Base-by-base conservation (phyloP, 2,113 vertebrate genomes). In the Dipodomys ordii region DNA sequence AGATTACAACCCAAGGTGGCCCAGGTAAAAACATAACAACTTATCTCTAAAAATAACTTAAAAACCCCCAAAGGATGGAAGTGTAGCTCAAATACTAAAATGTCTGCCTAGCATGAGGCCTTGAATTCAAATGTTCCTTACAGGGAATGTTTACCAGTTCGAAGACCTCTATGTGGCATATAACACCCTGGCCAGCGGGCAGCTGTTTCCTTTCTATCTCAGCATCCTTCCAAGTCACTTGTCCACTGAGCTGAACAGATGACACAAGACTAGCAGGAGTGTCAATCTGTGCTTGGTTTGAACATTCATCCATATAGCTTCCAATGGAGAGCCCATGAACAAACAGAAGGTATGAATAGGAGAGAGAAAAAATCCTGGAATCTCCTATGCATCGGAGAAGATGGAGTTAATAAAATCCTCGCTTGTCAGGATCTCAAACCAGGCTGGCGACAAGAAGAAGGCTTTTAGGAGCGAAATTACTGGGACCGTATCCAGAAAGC, bases 401-500 rank as follows among this genome's bases (percentile, higher is more conserved):
- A 92, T 20, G 19, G 62, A 87, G 89, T 90, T 91, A 92, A 92
- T 16, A 78, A 53, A 76, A 60, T 90, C 88, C 96, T 94, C 62
- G 25, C 80, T 92, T 83, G 97, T 95, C 94, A 91, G 69, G 88
- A 87, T 68, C 78, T 71, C 88, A 90, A 86, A 44, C 83, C 91
- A 69, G 69, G 82, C 83, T 35, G 76, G 86, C 93, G 85, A 97
- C 32, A 44, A 96, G 93, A 96, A 87, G 93, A 97, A 97, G 95
- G 91, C 84, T 94, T 88, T 72, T 2, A 27, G 81, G 76, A 95
- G 76, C 81, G 91, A 92, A 97, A 96, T 96, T 97, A 91, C 30
- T 88, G 90, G 93, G 89, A 93, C 93, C 81, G 69, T 90, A 86
- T 95, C 92, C 97, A 97, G 96, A 97, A 96, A 97, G 96, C 71